Conservation (phyloP, 2,888 invertebrate species). For the Cistogaster globosa region DNA sequence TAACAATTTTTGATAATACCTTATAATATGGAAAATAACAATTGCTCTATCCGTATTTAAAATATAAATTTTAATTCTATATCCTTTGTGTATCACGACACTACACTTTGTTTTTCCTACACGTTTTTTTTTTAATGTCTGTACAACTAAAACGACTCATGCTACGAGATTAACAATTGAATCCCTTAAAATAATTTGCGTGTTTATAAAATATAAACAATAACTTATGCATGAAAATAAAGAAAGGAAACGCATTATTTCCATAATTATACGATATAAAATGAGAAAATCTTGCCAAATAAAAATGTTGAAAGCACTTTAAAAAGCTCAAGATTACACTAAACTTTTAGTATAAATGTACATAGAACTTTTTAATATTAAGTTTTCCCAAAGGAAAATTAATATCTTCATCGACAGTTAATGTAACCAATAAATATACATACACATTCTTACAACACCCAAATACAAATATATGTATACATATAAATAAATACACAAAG, state of each 20-base stretch:
- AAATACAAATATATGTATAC: neutral
- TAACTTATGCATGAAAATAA: neutral
- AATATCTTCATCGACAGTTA: constrained; percentile 42
- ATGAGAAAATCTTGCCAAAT: constrained; percentile 4
- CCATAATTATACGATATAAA: neutral
- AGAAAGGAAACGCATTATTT: neutral
- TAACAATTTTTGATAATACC: neutral
- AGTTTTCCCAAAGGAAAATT: constrained; percentile 39
- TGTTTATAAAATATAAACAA: constrained; percentile 6
- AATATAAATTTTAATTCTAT: neutral
- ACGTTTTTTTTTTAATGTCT: neutral
- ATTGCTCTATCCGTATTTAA: neutral
- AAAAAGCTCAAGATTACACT: constrained; percentile 11
- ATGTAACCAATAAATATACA: constrained; percentile 6
- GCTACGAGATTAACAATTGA: neutral
- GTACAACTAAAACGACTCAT: neutral
- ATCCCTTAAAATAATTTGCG: constrained; percentile 1
- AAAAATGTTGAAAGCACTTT: constrained; percentile 43
- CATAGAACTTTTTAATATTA: constrained; percentile 10
- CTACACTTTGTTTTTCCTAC: too few relatives aligned
- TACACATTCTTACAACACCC: neutral
- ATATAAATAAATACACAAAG: neutral
- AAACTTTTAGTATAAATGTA: neutral
- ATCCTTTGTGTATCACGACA: too few relatives aligned
- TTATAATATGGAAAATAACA: neutral